phyloP scores from a whole-genome alignment of 2,888 invertebrate genomes.

The Eupithecia subfuscata region DNA sequence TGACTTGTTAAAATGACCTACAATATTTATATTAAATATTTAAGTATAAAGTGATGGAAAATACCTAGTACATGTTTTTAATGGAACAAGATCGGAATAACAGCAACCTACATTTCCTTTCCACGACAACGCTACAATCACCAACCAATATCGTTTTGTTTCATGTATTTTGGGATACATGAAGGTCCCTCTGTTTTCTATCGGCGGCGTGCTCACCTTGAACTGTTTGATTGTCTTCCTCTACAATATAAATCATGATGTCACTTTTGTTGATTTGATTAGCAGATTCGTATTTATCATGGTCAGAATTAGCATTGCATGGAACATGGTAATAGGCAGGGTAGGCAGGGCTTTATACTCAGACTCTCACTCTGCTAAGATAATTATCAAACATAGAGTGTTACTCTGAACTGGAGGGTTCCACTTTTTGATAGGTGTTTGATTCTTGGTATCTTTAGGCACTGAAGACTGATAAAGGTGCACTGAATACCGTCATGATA shows the following conservation, averaged over 20 bases:
- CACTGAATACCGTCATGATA: not conserved
- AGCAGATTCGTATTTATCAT: slow-evolving; percentile 22
- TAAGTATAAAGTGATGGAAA: not conserved
- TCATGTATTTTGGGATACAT: slow-evolving; percentile 52
- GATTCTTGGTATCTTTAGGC: not conserved
- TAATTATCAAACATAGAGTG: not conserved
- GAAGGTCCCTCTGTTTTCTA: slow-evolving; percentile 54
- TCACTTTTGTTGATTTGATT: slow-evolving; percentile 43
- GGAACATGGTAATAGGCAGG: not conserved
- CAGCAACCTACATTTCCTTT: slow-evolving; percentile 31
- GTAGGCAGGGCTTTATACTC: not conserved
- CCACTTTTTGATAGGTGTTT: not conserved
- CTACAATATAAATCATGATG: slow-evolving; percentile 46
- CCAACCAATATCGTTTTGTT: slow-evolving; percentile 46
- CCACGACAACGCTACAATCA: slow-evolving; percentile 58
- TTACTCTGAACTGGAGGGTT: not conserved
- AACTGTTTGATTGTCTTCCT: slow-evolving; percentile 53
- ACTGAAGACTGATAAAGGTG: not conserved
- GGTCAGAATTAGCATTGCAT: not conserved
- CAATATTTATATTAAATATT: not conserved
- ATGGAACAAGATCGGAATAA: not conserved
- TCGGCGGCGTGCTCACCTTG: slow-evolving; percentile 52
- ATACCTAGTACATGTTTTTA: not conserved
- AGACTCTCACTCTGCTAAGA: not conserved
- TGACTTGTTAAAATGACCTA: not conserved